Base-by-base conservation (phyloP, 1,140 invertebrate species). In the Sweltsa coloradensis region DNA sequence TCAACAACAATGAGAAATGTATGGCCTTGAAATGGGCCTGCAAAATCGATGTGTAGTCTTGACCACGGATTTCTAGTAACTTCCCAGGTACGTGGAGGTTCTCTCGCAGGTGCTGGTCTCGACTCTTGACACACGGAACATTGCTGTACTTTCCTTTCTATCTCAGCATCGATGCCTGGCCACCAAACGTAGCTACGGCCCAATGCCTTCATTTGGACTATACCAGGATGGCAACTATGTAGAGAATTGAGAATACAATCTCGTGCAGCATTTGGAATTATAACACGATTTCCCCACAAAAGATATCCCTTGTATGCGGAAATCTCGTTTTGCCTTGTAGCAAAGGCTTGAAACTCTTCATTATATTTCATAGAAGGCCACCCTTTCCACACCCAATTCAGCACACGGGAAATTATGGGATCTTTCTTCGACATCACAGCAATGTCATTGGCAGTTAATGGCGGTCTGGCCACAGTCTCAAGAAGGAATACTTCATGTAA, bases 31-130 rank as follows among this genome's bases (percentile, higher is more conserved):
- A 65, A 61, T n/a, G 62, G 67, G 9, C 68, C 67, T 3, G 64
- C 64, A 54, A 68, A 72, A 52, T 73, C 73, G 0, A 68, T 55
- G 50, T 75, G 69, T 0, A 73, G 31, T 40, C 69, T 51, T 14
- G 61, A 51, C 64, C 67, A 73, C 2, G 63, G 66, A 36, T 45
- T 55, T 16, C 50, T 52, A n/a, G 66, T 56, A 44, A 50, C 51
- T 7, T 53, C 46, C 68, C 67, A 70, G 3, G 51, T 50, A 41
- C 55, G 52, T 21, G 55, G 42, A 11, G 43, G 26, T 22, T 49
- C 41, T 47, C 53, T 53, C 19, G 57, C 52, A 51, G 56, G 53
- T 19, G 16, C n/a, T 19, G 18, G 36, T 19, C 23, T 16, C 5
- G 36, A 37, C n/a, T 16, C 18, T 5, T 37, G 36, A 11, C 36